These are phyloP conservation scores for Ligdia adustata DNA, from an alignment of 2,888 invertebrate species.

Conservation along the genomic window DNA sequence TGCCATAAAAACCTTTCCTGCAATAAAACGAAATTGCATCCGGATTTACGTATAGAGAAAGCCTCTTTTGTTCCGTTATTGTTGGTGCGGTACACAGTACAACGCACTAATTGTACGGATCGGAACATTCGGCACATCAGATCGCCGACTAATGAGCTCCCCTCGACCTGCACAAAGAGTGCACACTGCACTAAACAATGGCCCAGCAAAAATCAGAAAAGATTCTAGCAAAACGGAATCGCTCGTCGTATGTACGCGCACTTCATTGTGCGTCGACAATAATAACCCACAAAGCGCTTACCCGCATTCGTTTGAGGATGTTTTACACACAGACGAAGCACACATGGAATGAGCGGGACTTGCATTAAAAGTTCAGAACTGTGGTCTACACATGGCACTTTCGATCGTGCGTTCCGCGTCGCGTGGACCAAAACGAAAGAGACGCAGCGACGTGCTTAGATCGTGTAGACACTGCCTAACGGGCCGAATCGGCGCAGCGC, in stretches of 20 bases:
- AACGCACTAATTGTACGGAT: constrained; percentile 55
- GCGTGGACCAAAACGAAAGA: constrained; percentile 41
- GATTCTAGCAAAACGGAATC: constrained; percentile 66
- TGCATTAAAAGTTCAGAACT: constrained; percentile 59
- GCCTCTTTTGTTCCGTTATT: constrained; percentile 39
- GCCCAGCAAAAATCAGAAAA: constrained; percentile 56
- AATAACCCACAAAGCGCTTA: constrained; percentile 69
- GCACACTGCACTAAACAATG: constrained; percentile 59
- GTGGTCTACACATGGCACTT: constrained; percentile 35
- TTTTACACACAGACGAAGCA: constrained; percentile 46
- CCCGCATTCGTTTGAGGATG: constrained; percentile 51
- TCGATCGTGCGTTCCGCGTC: constrained; percentile 40
- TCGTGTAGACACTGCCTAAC: constrained; percentile 44
- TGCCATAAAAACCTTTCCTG: constrained; percentile 17
- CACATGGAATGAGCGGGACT: constrained; percentile 48
- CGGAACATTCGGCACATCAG: constrained; percentile 49
- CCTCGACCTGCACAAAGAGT: constrained; percentile 63
- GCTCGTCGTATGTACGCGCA: constrained; percentile 61
- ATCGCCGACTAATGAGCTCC: constrained; percentile 61
- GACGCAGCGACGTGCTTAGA: constrained; percentile 37
- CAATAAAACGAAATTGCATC: constrained; percentile 21
- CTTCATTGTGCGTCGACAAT: constrained; percentile 70
- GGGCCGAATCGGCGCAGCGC: constrained; percentile 53
- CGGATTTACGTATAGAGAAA: constrained; percentile 23
- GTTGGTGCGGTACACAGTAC: constrained; percentile 37